Conservation (phyloP, 2,113 vertebrate species). For the Corapipo altera region DNA sequence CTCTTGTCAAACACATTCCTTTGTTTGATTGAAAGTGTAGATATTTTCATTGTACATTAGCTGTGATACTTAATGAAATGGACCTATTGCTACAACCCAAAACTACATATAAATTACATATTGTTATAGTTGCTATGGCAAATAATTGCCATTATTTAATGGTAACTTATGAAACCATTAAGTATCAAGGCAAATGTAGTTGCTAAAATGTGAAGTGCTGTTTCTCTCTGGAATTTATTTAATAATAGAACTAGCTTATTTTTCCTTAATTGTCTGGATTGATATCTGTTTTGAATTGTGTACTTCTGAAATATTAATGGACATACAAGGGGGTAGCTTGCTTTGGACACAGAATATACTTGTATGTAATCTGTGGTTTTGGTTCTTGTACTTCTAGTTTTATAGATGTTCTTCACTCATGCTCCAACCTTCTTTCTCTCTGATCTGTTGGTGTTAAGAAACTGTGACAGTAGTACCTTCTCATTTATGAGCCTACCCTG, state of each 20-base stretch:
- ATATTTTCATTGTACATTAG: background rate
- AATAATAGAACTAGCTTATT: background rate
- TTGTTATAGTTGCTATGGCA: constrained; percentile 59
- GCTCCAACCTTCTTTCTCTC: background rate
- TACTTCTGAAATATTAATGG: background rate
- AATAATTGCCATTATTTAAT: constrained; percentile 57
- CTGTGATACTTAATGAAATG: background rate
- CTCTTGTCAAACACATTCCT: background rate
- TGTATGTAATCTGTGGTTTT: background rate
- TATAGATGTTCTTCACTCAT: background rate
- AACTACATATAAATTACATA: constrained; percentile 44
- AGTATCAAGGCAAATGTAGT: background rate
- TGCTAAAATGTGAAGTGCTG: background rate
- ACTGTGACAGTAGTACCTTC: background rate
- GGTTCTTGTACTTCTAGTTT: background rate
- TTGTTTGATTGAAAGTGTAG: background rate
- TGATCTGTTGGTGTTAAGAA: background rate
- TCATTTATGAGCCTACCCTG: background rate
- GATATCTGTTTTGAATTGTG: background rate
- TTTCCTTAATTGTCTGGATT: background rate
- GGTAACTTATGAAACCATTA: background rate
- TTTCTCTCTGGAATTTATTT: background rate
- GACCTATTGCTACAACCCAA: background rate
- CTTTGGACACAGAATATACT: background rate
- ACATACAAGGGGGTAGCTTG: background rate